Base-by-base conservation (phyloP, 2,888 invertebrate genomes). In the Spodoptera littoralis region DNA sequence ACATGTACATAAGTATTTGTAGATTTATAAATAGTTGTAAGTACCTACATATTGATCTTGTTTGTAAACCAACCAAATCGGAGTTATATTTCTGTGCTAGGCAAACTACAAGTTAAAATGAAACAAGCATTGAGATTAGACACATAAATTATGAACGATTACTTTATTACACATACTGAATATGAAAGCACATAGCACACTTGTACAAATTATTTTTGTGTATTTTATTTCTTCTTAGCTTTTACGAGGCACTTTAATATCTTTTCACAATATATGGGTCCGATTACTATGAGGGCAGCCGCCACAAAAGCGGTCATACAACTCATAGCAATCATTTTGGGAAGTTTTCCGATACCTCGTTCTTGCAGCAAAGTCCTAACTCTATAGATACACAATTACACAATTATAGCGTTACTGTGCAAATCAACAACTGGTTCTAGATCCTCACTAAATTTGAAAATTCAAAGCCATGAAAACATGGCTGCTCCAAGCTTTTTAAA, bases 321-420 rank as follows among this genome's bases (percentile, higher is more conserved):
- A 30, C 70, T 80, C 73, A 89, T 75, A 64, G 87, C 89, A 77
- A 88, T 84, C 88, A 88, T 88, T 56, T 54, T 80, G 42, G 42
- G 6, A n/a, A 42, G 11, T 47, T 65, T 50, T 8, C 36, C 51
- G 4, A 45, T 51, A 36, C 41, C 13, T 46, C 9, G 46, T 8
- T 11, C 18, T 18, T 41, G 13, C 45, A 46, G 18, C 30, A 49
- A 11, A 49, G 48, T 43, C 43, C 48, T 43, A 45, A 11, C 27
- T 24, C 4, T 30, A 11, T 43, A 30, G 27, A 12, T 24, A n/a
- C 2, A n/a, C 36, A 44, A 52, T 11, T 24, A n/a, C 2, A n/a
- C 36, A 44, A 52, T 11, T 27, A 24, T 43, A 22, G 42, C 11
- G 43, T 43, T 6, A 22, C 22, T 12, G 41, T 42, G 27, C 27